Evolutionary conservation across 2,113 vertebrate genomes (phyloP), one percentile per base, ranked within the genome.

Genomic region (Symphodus melops): DNA sequence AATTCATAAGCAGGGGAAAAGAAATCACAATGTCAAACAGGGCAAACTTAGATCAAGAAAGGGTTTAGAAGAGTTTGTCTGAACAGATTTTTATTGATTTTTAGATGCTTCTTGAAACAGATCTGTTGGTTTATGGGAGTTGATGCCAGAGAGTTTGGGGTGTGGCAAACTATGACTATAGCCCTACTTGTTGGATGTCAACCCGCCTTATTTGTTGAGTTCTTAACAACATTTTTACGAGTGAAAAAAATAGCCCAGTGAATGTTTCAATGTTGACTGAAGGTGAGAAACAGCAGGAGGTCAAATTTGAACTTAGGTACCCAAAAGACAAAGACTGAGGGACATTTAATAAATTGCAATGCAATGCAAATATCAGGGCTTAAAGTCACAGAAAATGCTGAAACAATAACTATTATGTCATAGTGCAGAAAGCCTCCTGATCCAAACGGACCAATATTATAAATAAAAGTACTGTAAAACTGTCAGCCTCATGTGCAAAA

Each of bases 201-300:
- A 17, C 68, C n/a, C 23, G 54, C 12, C 23, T 67, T 20, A 7
- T 70, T n/a, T 0, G n/a, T 57, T 68, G n/a, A 20, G 55, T 11
- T 21, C 0, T 19, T 62, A 11, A 70, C 61, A 28, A 55, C 33
- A 3, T n/a, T 20, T 51, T 44, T 53, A 13, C 44, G 0, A 4
- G 49, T 58, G 60, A 52, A 7, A 49, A 59, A 64, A 33, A 25
- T 25, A 25, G 25, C 2, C 25, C 28, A 33, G 4, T 33, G 25
- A 25, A 25, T 25, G 28, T 33, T 4, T 33, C 46, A 48, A 37
- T 58, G 55, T 14, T 65, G 56, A 77, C 37, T 65, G 19, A 33
- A 75, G 52, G 63, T 64, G 53, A 68, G 68, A 79, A 20, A 36
- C 19, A 20, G 56, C 73, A 62, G 23, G 41, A 42, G 56, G 69